Evolutionary conservation across 2,888 invertebrate genomes (phyloP), one percentile per base, ranked within the genome.

Genomic region (Coecobrya sp.): DNA sequence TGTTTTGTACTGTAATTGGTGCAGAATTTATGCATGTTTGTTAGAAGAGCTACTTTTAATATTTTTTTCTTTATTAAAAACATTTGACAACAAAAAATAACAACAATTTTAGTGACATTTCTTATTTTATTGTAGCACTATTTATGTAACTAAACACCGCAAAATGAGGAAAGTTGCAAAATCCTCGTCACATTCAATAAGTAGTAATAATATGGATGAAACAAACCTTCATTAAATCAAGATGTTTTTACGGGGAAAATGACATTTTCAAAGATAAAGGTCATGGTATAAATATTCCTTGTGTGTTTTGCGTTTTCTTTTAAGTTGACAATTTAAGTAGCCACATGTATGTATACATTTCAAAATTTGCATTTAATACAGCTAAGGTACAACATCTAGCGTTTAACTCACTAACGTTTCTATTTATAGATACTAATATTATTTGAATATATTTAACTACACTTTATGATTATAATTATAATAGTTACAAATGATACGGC

Each of bases 21-120:
- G n/a, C n/a, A n/a, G n/a, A n/a, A n/a, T n/a, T 52, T 11, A 52
- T 16, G 3, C 1, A 62, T 22, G 3, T 62, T 22, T 36, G 3
- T 36, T 36, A 36, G 22, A 1, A 19, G 11, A 65, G 27, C 2
- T 36, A 36, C 3, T 70, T 65, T 70, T 25, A 25, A 76, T 25
- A 49, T 49, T 25, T 76, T 76, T 76, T 22, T 3, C 3, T 76
- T 76, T 76, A 76, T 49, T 76, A 52, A 52, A 73, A 76, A 76
- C 76, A 76, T 49, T 16, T 76, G 49, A 76, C 76, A 76, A 76
- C 76, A 76, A 76, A 76, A 73, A 76, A 76, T 76, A 76, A 76
- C 49, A 76, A 76, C 49, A 27, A 52, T 52, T 25, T 5, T 49
- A 73, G 36, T 73, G 42, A 68, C 42, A 73, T 73, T 73, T 22